Percentiles rank a stretch among this genome's conserved stretches.
These are phyloP conservation scores for Acromyrmex charruanus DNA, from an alignment of 1,140 invertebrate genomes.

Conservation along the genomic window DNA sequence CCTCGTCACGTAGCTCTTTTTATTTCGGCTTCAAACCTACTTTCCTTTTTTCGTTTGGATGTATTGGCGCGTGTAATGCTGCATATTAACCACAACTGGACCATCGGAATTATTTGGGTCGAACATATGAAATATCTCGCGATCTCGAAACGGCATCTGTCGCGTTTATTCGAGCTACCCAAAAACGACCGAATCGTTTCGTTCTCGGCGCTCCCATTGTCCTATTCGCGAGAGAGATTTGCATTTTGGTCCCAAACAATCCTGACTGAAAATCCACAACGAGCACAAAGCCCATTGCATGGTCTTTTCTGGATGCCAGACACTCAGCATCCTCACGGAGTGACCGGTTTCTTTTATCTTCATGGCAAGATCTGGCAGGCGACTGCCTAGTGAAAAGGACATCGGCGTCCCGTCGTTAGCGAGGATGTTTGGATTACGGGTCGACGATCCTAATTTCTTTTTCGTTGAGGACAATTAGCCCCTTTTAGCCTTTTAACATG, in stretches of 20 bases:
- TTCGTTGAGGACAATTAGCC: constrained; percentile 73
- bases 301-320: constrained; percentile 60
- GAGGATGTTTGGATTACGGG: constrained; percentile 67
- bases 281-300: constrained; percentile 30
- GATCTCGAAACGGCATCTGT: constrained; percentile 72
- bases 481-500: constrained; percentile 61
- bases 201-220: constrained; percentile 61
- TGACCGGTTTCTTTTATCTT: constrained; percentile 49
- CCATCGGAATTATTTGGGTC: constrained; percentile 59
- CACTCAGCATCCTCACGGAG: constrained; percentile 69
- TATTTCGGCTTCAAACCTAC: neutral
- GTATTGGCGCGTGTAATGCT: constrained; percentile 74
- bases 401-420: constrained; percentile 14
- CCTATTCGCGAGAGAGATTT: constrained; percentile 67
- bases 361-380: constrained; percentile 4
- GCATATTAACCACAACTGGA: constrained; percentile 48
- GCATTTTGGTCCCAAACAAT: constrained; percentile 77
- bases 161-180: constrained; percentile 74
- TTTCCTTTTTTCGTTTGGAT: neutral
- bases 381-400: constrained; percentile 56
- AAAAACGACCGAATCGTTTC: constrained; percentile 65
- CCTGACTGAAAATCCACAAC: constrained; percentile 40
- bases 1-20: constrained; percentile 70
- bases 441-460: constrained; percentile 71
- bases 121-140: constrained; percentile 31